A percentile compares a stretch with the other conserved stretches of the same genome.
These are phyloP conservation scores for Hypsibius dujardini DNA, from an alignment of 1,140 invertebrate species.

Conservation along the genomic window DNA sequence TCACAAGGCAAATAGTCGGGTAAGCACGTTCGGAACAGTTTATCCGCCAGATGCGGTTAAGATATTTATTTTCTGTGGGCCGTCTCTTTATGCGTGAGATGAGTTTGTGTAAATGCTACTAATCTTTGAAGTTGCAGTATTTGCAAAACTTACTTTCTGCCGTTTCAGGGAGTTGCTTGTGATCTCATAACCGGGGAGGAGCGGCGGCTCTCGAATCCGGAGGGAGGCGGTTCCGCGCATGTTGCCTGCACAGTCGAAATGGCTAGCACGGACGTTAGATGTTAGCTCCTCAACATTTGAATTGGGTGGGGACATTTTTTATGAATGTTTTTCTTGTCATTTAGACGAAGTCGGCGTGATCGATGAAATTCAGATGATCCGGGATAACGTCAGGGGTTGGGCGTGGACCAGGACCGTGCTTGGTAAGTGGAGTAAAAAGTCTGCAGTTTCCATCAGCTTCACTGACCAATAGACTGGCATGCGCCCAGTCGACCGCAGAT, in stretches of 20 bases:
- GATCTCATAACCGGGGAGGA: constrained; percentile 96
- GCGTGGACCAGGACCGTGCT: constrained; percentile 93
- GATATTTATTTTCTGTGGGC: background rate
- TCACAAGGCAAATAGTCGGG: constrained; percentile 64
- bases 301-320: background rate
- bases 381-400: constrained; percentile 75
- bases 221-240: constrained; percentile 46
- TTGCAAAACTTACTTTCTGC: constrained; percentile 21
- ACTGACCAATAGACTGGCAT: too few species aligned
- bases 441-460: background rate
- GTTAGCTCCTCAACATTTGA: constrained; percentile 35
- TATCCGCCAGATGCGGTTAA: background rate
- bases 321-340: constrained; percentile 19
- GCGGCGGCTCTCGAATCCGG: constrained; percentile 49
- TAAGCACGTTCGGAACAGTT: constrained; percentile 33
- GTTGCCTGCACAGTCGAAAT: constrained; percentile 95
- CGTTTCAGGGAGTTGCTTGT: constrained; percentile 62
- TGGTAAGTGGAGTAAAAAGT: constrained; percentile 35
- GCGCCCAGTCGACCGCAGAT: background rate
- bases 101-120: constrained; percentile 20
- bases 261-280: constrained; percentile 57
- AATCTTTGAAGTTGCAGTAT: constrained; percentile 17
- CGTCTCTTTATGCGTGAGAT: background rate
- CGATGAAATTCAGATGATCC: constrained; percentile 96
- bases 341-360: constrained; percentile 86